Base-by-base conservation (phyloP, 2,113 vertebrate species). In the Zosterops japonicus region DNA sequence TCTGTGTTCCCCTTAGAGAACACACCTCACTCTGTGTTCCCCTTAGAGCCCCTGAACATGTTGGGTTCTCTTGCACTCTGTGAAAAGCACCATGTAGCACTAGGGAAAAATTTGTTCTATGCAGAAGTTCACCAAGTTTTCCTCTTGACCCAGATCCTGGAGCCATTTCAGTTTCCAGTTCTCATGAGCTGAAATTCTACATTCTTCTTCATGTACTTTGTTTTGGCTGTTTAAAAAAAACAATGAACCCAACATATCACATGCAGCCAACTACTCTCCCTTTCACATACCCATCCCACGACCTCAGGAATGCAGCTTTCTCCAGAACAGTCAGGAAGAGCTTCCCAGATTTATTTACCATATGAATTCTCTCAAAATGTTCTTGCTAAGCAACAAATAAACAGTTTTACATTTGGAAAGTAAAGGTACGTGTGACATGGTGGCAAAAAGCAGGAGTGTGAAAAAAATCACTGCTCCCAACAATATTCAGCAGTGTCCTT, bases 281-380 rank as follows among this genome's bases (percentile, higher is more conserved):
- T 82, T 75, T 92, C 65, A 39, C 86, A 83, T 21, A 59, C 83
- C n/a, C 87, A 92, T 68, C 77, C 91, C 70, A 87, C 15, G 1
- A 65, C 2, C 24, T 79, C 84, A 70, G 95, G 91, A 96, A 93
- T 63, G 80, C 83, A 95, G 68, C 56, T 89, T 78, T 89, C 53
- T 59, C 90, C 83, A 68, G 56, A 81, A 89, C 55, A 83, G 41
- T 28, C 56, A 55, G 60, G 60, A 94, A 87, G 29, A 89, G 25
- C 57, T 88, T 69, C 55, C 71, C 47, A 74, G 52, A 46, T 77
- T 65, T 35, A 42, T 86, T 88, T 9, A 83, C 55, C 61, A 35
- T 46, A 52, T 69, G 65, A 94, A 71, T 63, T 70, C 9, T 47
- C 28, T 52, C 5, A 6, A 86, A 89, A 71, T 5, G 4, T 59